Conservation (phyloP, 2,888 invertebrate species). For the Malacosoma neustria region DNA sequence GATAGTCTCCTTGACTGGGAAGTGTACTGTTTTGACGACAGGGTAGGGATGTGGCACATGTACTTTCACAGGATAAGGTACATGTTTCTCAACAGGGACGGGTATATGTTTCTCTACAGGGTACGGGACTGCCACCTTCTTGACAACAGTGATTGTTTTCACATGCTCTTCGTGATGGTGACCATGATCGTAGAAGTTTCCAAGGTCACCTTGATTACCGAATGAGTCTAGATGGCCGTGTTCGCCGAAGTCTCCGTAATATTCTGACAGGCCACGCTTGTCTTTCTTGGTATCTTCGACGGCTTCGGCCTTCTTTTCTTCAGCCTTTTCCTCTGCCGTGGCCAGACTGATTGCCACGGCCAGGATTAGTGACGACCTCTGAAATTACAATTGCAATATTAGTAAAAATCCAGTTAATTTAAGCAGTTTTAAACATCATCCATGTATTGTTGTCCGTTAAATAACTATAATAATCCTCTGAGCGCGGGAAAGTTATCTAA, state of each 20-base stretch:
- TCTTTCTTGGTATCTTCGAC: slow-evolving; percentile 68
- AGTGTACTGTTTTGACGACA: slow-evolving; percentile 79
- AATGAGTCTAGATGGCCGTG: slow-evolving; percentile 29
- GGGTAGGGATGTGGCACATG: slow-evolving; percentile 81
- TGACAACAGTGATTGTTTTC: slow-evolving; percentile 80
- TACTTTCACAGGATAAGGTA: slow-evolving; percentile 81
- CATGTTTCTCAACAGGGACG: slow-evolving; percentile 79
- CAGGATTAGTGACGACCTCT: slow-evolving; percentile 66
- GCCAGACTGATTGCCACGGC: slow-evolving; percentile 71
- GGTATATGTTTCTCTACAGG: slow-evolving; percentile 82
- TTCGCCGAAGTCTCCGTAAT: slow-evolving; percentile 54
- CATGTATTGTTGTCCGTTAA: too few species aligned
- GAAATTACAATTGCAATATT: too few species aligned
- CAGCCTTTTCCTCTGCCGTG: slow-evolving; percentile 72
- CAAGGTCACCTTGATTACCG: slow-evolving; percentile 20
- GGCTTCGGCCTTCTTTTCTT: slow-evolving; percentile 26
- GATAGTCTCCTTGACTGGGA: slow-evolving; percentile 78
- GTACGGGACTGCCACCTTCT: slow-evolving; percentile 82
- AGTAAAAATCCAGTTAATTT: too few species aligned
- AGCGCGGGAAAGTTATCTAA: too few species aligned
- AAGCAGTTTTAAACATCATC: too few species aligned
- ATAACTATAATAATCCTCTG: too few species aligned
- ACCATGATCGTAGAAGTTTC: slow-evolving; percentile 25
- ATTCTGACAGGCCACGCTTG: slow-evolving; percentile 71
- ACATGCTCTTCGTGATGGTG: slow-evolving; percentile 63